Evolutionary conservation across 2,113 vertebrate species (phyloP), one percentile per base, ranked within the genome.

Genomic region (Sciurus niger): DNA sequence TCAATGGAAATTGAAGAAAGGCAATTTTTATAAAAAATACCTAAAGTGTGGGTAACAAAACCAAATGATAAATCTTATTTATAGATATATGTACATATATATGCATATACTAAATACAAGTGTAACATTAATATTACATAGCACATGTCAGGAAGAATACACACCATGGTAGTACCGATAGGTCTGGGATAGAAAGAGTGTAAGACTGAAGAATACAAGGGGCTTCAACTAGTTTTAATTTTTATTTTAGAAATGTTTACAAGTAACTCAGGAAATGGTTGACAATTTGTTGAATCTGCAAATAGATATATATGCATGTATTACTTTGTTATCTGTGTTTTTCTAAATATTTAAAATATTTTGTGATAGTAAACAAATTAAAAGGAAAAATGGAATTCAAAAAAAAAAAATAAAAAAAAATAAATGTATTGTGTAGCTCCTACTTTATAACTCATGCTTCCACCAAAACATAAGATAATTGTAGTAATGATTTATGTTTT

Each of bases 331-430:
- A 14, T 90, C 67, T 74, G 2, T 80, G 37, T 30, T 68, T 92
- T 94, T 60, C 30, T 84, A 17, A 40, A 58, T 40, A 6, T 24
- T 58, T 95, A 37, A 86, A 79, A 73, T 90, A 53, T 51, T 94
- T 86, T 34, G 72, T 89, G 72, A 93, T 2, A 88, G 46, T 88
- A 87, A 80, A 60, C n/a, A 83, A 40, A 82, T 37, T 68, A 89
- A 76, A 32, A 14, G 85, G 30, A 90, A 40, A 55, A 95, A 77
- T 51, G 11, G 3, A 58, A 84, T 85, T 63, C 20, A 91, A 87
- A 86, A 83, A n/a, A n/a, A n/a, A n/a, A n/a, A n/a, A n/a, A n/a
- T n/a, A n/a, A n/a, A n/a, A n/a, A n/a, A n/a, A n/a, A n/a, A n/a
- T n/a, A 90, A 48, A 46, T 58, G 46, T 30, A 79, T 60, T 70